Evolutionary conservation across 2,888 invertebrate species (phyloP).

Genomic region (Dolichomitus sp.): DNA sequence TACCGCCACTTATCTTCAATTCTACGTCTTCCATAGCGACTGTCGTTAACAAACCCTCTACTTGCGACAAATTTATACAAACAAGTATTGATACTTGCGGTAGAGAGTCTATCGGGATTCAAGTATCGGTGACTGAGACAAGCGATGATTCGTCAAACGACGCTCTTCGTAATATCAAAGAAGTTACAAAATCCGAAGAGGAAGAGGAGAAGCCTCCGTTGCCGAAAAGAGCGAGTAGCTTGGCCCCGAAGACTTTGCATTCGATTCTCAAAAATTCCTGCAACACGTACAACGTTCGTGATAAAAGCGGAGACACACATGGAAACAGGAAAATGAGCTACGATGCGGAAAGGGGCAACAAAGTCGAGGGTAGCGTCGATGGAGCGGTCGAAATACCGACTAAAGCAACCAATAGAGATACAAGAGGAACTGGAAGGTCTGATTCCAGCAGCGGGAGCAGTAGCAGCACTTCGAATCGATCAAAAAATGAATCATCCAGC

Average conservation of each 20-base stretch:
- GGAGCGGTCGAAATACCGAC: slow-evolving; percentile 59
- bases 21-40: slow-evolving; percentile 85
- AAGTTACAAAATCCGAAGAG: slow-evolving; percentile 10
- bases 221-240: slow-evolving; percentile 79
- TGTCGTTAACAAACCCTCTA: slow-evolving; percentile 82
- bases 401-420: slow-evolving; percentile 76
- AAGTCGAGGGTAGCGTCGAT: slow-evolving; percentile 45
- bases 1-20: slow-evolving; percentile 79
- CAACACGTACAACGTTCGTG: slow-evolving; percentile 76
- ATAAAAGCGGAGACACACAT: slow-evolving; percentile 46
- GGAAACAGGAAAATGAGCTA: slow-evolving; percentile 5
- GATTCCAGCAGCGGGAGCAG: slow-evolving; percentile 75
- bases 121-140: slow-evolving; percentile 76
- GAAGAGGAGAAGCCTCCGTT: slow-evolving; percentile 77
- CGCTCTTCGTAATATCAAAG: background rate
- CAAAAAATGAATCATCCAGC: slow-evolving; percentile 73
- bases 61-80: slow-evolving; percentile 83
- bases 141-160: slow-evolving; percentile 15
- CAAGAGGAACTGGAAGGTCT: slow-evolving; percentile 69
- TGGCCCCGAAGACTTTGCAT: slow-evolving; percentile 74
- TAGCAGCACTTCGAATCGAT: slow-evolving; percentile 76
- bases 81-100: slow-evolving; percentile 77
- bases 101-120: slow-evolving; percentile 82
- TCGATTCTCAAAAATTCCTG: slow-evolving; percentile 80
- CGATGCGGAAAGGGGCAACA: slow-evolving; percentile 31